Evolutionary conservation across 2,113 vertebrate species (phyloP).

Genomic region (Bambusicola thoracicus): DNA sequence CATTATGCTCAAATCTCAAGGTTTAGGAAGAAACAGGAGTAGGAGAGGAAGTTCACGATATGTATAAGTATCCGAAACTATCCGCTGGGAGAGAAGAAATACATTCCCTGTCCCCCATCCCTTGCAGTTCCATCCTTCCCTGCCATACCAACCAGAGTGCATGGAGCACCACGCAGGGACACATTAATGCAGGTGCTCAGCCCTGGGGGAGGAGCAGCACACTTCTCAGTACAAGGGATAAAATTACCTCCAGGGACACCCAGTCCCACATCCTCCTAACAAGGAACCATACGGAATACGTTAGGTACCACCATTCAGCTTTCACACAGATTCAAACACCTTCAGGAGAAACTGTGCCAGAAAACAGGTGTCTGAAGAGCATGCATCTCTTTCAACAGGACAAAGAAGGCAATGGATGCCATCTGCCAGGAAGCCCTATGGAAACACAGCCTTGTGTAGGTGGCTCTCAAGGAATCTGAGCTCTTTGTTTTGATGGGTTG

Average conservation of each 20-base stretch:
- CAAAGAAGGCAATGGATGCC: not conserved
- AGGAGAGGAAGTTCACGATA: not conserved
- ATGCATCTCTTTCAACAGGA: not conserved
- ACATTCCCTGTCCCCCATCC: not conserved
- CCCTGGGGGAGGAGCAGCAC: not conserved
- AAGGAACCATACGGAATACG: not conserved
- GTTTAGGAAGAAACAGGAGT: not conserved
- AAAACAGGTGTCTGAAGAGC: not conserved
- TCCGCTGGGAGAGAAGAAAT: not conserved
- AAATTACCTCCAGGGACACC: not conserved
- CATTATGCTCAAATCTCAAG: slow-evolving; percentile 32
- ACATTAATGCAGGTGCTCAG: not conserved
- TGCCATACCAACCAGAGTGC: not conserved
- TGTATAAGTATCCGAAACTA: not conserved
- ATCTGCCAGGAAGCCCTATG: not conserved
- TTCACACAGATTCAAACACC: not conserved
- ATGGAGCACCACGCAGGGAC: not conserved
- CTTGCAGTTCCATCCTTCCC: not conserved
- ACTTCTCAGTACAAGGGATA: fast-evolving
- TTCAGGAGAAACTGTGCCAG: not conserved
- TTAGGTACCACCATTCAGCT: not conserved
- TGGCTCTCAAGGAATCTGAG: slow-evolving; percentile 28
- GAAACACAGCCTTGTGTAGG: not conserved
- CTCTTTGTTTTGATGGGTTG: slow-evolving; percentile 36
- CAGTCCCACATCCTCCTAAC: not conserved